Base-by-base conservation (phyloP, 2,113 vertebrate species). In the Eupsittula cactorum region DNA sequence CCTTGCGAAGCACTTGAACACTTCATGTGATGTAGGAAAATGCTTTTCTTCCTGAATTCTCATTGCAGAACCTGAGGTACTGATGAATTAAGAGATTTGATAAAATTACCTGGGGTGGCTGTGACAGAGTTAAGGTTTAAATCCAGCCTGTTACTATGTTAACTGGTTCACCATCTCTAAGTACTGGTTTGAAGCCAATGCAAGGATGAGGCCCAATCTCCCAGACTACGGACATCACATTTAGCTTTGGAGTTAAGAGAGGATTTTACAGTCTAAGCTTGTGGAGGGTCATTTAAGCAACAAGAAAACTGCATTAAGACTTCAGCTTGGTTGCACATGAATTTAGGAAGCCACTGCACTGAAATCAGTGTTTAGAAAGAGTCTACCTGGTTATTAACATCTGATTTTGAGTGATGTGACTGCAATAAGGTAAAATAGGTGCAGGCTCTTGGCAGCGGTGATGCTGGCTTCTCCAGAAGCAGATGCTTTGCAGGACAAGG, bases 11-110 rank as follows among this genome's bases (percentile, higher is more conserved):
- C 83, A 49, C 82, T 86, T 35, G 71, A 89, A 71, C 76, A 17
- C 77, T 88, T 76, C 77, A 44, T n/a, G 77, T 16, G 31, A 73
- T 73, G 88, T 70, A 94, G 88, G 86, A 65, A 91, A 96, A 82
- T 3, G 77, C 83, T 76, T 84, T 86, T 86, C 86, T 71, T 75
- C 73, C 93, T 76, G 47, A 42, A 57, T 19, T 71, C 73, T 90
- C 68, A 4, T 4, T 52, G 69, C 39, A 86, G 37, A 86, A 64
- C 35, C 39, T 1, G 46, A 93, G 77, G 73, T 73, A 59, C 12
- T 73, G 92, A 69, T 65, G 74, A 49, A 86, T 93, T 65, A 62
- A 89, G 29, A 59, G 82, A 63, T 47, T 47, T 64, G 69, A 75
- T 90, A 92, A 68, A 90, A 55, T 50, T 18, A 63, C 33, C 29